phyloP scores from a whole-genome alignment of 2,888 invertebrate species.

The Drosophila incognita region DNA sequence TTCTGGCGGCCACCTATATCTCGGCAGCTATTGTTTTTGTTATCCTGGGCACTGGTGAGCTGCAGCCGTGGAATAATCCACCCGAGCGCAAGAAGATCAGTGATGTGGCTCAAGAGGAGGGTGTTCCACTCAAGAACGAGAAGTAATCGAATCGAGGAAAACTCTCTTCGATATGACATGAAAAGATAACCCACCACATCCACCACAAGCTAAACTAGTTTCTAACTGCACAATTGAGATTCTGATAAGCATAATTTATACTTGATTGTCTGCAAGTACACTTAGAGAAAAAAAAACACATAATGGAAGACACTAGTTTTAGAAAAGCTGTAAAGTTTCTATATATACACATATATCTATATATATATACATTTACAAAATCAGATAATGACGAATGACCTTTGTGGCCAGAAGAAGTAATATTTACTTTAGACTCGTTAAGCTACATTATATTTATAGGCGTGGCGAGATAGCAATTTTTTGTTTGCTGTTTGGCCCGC shows the following conservation, averaged over 20 bases:
- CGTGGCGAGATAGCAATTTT: conserved; percentile 40
- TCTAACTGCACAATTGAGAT: conserved; percentile 69
- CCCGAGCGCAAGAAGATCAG: conserved; percentile 78
- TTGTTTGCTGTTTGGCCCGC: conserved; percentile 35
- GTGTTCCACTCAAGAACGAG: conserved; percentile 84
- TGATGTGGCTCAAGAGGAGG: conserved; percentile 82
- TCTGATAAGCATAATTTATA: conserved; percentile 48
- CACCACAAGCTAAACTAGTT: conserved; percentile 75
- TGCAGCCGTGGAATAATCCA: conserved; percentile 87
- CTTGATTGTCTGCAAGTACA: conserved; percentile 16
- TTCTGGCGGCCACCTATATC: conserved; percentile 90
- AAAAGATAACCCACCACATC: conserved; percentile 55
- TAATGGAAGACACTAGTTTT: conserved; percentile 71
- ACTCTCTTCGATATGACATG: conserved; percentile 2
- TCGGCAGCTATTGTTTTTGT: conserved; percentile 87
- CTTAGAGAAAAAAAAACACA: conserved; percentile 17
- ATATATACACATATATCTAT: conserved; percentile 27
- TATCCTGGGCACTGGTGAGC: conserved; percentile 88
- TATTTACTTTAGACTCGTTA: conserved; percentile 66
- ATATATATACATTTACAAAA: conserved; percentile 23
- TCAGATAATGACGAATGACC: conserved; percentile 55
- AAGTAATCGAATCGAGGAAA: conserved; percentile 53
- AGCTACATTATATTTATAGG: conserved; percentile 25
- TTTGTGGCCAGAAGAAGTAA: conserved; percentile 68
- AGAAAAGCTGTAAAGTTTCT: conserved; percentile 62